These are phyloP conservation scores for Leptobrachium ailaonicum DNA, from an alignment of 2,113 vertebrate genomes.

Conservation along the genomic window DNA sequence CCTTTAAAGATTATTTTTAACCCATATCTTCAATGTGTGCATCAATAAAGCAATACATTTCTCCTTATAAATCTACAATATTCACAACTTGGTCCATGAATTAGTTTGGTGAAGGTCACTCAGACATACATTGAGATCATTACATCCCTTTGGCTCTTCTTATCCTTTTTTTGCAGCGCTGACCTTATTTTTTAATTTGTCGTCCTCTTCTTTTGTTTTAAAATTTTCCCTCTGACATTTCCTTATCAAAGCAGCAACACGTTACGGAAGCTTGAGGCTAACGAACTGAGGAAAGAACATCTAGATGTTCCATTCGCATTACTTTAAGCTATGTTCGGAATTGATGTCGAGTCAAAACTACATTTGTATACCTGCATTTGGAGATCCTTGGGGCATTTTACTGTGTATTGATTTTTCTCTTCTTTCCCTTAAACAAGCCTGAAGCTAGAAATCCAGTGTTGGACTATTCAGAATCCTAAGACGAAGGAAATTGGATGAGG, in stretches of 20 bases:
- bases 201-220: slow-evolving; percentile 38
- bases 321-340: neutral
- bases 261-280: slow-evolving; percentile 51
- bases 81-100: neutral
- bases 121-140: neutral
- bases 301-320: neutral
- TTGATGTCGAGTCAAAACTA: neutral
- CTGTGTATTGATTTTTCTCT: neutral
- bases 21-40: no score
- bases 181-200: slow-evolving; percentile 27
- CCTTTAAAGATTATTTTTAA: no score
- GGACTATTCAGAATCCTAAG: neutral
- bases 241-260: slow-evolving; percentile 49
- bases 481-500: neutral
- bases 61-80: no score
- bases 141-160: slow-evolving; percentile 39
- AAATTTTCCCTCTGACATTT: slow-evolving; percentile 51
- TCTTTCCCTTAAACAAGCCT: neutral
- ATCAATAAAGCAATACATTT: no score
- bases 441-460: neutral
- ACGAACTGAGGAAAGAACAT: slow-evolving; percentile 55
- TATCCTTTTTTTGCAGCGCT: slow-evolving; percentile 23
- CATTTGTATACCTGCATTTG: neutral
- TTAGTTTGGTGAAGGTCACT: slow-evolving; percentile 22
- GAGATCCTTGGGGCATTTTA: neutral